phyloP scores from a whole-genome alignment of 2,888 invertebrate species.

The Auanema freiburgensis region DNA sequence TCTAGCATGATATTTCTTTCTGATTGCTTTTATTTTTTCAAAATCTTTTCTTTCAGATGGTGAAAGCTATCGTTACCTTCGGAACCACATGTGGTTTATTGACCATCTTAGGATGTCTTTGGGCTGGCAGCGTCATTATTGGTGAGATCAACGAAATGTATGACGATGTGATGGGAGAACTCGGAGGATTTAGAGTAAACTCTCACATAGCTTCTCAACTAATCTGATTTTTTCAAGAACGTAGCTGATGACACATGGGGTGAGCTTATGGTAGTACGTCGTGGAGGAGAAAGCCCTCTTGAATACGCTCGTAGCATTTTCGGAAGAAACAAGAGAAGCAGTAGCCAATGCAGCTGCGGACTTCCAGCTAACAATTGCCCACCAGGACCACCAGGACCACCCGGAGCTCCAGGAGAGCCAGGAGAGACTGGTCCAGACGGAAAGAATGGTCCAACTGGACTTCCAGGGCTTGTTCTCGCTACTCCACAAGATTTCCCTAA shows the following conservation, averaged over 20 bases:
- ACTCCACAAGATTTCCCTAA: slow-evolving; percentile 41
- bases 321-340: slow-evolving; percentile 48
- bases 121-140: slow-evolving; percentile 46
- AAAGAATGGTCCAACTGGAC: slow-evolving; percentile 50
- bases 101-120: slow-evolving; percentile 42
- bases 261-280: slow-evolving; percentile 41
- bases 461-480: slow-evolving; percentile 45
- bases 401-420: slow-evolving; percentile 50
- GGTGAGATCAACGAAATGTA: slow-evolving; percentile 53
- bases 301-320: slow-evolving; percentile 47
- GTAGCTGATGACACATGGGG: slow-evolving; percentile 52
- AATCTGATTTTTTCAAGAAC: slow-evolving; percentile 19
- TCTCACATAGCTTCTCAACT: neutral
- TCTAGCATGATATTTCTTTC: too few relatives aligned
- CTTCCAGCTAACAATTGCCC: slow-evolving; percentile 49
- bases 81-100: slow-evolving; percentile 45
- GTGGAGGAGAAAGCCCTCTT: slow-evolving; percentile 40
- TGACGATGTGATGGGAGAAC: slow-evolving; percentile 51
- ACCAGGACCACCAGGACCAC: slow-evolving; percentile 49
- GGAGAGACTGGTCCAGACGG: slow-evolving; percentile 51
- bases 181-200: slow-evolving; percentile 44
- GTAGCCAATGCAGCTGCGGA: slow-evolving; percentile 47
- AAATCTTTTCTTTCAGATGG: slow-evolving; percentile 28
- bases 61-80: slow-evolving; percentile 44
- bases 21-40: neutral